A percentile compares a stretch with the other conserved stretches of the same genome.
These are phyloP conservation scores for Sciurus carolinensis DNA, from an alignment of 2,797 vertebrate genomes.

Conservation along the genomic window DNA sequence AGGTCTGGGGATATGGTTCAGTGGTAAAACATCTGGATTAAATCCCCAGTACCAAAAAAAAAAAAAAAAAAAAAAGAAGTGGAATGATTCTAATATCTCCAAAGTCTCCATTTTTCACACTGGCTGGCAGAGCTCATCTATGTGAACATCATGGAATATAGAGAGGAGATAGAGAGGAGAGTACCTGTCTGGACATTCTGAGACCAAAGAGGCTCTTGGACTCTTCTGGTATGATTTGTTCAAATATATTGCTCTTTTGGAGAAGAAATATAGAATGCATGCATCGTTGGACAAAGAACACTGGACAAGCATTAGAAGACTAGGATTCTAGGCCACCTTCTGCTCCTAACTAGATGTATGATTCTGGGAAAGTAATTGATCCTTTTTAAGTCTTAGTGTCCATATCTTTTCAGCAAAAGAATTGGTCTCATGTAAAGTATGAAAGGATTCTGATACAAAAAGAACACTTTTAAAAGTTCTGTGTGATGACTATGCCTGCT, in stretches of 20 bases:
- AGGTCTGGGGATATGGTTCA: no score
- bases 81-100: slow-evolving; percentile 33
- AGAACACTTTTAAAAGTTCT: not conserved
- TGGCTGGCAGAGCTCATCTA: not conserved
- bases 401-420: slow-evolving; percentile 36
- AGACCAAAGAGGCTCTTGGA: not conserved
- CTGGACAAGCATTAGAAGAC: not conserved
- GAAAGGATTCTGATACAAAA: not conserved
- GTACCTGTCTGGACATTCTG: not conserved
- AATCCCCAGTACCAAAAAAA: no score
- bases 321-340: not conserved
- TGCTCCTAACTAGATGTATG: not conserved
- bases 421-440: not conserved
- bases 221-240: not conserved
- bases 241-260: slow-evolving; percentile 8
- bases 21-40: no score
- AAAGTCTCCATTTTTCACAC: slow-evolving; percentile 10
- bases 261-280: not conserved
- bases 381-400: not conserved
- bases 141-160: not conserved
- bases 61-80: not conserved
- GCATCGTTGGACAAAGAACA: not conserved
- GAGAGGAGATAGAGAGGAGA: not conserved
- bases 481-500: not conserved
- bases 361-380: not conserved